phyloP scores from a whole-genome alignment of 2,797 vertebrate species.

The Vireo griseus region DNA sequence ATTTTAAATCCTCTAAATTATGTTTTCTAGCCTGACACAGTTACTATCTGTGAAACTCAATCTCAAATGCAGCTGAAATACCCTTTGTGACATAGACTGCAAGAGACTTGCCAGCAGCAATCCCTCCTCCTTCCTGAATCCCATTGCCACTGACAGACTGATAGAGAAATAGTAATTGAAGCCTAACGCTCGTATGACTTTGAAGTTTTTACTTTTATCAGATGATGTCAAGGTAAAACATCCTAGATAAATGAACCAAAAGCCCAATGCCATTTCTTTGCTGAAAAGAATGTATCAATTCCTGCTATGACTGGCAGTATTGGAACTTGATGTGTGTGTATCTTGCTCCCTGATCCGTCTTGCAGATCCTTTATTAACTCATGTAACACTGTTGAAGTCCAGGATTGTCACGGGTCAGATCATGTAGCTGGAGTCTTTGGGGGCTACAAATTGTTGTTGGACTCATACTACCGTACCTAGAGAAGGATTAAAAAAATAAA shows the following conservation, averaged over 20 bases:
- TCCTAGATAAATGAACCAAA: neutral
- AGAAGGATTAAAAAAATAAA: neutral
- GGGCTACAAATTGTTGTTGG: neutral
- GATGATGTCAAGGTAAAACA: neutral
- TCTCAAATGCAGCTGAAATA: neutral
- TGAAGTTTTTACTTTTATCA: slow-evolving; percentile 29
- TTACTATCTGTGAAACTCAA: neutral
- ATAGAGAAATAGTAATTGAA: neutral
- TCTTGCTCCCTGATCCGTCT: neutral
- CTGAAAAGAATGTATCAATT: neutral
- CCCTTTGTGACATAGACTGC: neutral
- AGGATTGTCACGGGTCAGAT: neutral
- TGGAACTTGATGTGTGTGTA: neutral
- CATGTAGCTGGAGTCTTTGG: neutral
- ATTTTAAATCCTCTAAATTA: neutral
- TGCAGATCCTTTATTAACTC: neutral
- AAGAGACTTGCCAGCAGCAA: neutral
- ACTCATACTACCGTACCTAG: neutral
- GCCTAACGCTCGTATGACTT: neutral
- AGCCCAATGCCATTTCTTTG: neutral
- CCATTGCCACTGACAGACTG: neutral
- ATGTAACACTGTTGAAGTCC: neutral
- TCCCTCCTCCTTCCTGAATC: neutral
- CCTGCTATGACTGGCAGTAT: neutral
- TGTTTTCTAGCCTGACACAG: neutral